These are phyloP conservation scores for Enhydra lutris DNA, from an alignment of 2,113 vertebrate species.

Conservation along the genomic window DNA sequence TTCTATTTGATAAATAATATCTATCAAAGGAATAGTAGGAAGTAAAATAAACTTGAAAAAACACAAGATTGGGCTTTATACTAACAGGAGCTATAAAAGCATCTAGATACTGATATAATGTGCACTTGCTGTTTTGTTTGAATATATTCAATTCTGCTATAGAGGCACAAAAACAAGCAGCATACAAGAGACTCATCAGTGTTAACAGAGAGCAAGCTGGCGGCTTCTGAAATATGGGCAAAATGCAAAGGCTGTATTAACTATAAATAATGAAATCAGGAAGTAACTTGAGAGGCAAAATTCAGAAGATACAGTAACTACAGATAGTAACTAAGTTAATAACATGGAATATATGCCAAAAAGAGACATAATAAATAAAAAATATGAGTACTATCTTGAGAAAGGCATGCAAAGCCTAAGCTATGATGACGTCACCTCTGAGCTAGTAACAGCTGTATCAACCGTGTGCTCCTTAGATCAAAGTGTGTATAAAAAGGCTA, in stretches of 20 bases:
- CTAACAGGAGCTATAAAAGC: not conserved
- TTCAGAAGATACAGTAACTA: not conserved
- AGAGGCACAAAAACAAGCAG: not conserved
- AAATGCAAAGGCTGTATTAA: not conserved
- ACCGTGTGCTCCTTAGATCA: not conserved
- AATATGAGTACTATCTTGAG: not conserved
- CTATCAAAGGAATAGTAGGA: not conserved
- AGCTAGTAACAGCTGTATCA: not conserved
- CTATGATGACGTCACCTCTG: not conserved
- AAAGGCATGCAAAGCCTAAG: not conserved
- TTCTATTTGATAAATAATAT: not conserved
- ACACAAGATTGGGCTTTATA: not conserved
- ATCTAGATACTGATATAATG: not conserved
- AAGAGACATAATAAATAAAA: not conserved
- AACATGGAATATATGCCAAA: not conserved
- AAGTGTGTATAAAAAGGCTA: not conserved
- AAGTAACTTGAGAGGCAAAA: not conserved
- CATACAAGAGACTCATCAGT: not conserved
- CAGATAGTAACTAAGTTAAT: not conserved
- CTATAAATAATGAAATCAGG: not conserved
- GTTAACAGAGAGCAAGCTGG: not conserved
- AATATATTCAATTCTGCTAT: not conserved
- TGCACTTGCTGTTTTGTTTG: not conserved
- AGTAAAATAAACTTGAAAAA: slow-evolving; percentile 32
- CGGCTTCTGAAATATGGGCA: not conserved